A percentile compares a stretch with the other conserved stretches of the same genome.
Conservation (phyloP, 2,888 invertebrate genomes). For the Drosophila infuscata region DNA sequence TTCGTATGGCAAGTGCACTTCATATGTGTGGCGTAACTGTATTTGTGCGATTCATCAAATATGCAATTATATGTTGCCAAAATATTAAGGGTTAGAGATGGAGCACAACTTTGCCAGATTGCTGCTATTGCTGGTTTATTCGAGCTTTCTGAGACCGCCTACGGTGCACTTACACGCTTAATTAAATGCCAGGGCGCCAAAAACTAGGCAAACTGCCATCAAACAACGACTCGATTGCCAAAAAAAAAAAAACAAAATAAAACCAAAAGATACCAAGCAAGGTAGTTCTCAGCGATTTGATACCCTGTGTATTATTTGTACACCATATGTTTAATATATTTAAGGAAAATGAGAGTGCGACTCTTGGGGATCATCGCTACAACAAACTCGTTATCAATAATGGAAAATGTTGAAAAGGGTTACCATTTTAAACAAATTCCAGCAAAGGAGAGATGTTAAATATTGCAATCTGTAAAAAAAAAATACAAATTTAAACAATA, state of each 20-base stretch:
- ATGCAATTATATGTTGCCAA: conserved; percentile 56
- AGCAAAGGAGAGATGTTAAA: too few species aligned
- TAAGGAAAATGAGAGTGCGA: background rate
- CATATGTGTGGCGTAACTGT: background rate
- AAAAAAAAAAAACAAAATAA: conserved; percentile 12
- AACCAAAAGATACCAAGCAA: background rate
- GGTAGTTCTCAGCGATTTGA: background rate
- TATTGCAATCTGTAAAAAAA: too few species aligned
- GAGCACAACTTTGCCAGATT: conserved; percentile 22
- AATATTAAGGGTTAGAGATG: conserved; percentile 18
- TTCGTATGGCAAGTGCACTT: conserved; percentile 2
- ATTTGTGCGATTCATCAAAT: conserved; percentile 45
- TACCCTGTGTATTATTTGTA: background rate
- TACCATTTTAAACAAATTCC: background rate
- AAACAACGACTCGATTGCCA: conserved; percentile 46
- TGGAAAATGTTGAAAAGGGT: background rate
- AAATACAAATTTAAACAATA: background rate
- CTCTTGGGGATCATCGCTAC: background rate
- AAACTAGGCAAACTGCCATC: conserved; percentile 70
- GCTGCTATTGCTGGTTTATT: conserved; percentile 21
- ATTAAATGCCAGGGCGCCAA: conserved; percentile 67
- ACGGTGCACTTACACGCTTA: conserved; percentile 73
- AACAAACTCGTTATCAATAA: background rate
- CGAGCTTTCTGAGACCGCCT: conserved; percentile 28
- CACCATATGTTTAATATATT: background rate